These are phyloP conservation scores for Phymastichus coffea DNA, from an alignment of 1,140 invertebrate genomes.

Conservation along the genomic window DNA sequence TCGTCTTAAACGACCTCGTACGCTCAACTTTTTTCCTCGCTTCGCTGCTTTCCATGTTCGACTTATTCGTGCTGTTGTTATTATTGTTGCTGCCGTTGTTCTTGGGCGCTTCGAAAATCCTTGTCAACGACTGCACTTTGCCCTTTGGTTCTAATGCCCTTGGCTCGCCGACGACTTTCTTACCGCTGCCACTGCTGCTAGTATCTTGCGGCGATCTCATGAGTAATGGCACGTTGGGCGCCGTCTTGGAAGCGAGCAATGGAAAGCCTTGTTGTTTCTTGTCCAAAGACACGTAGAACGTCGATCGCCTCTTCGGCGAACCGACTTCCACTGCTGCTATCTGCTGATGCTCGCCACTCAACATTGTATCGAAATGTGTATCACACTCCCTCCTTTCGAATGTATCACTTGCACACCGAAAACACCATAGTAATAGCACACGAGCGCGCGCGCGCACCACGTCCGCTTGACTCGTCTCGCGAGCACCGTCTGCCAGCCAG, in stretches of 20 bases:
- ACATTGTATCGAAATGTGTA: slow-evolving; percentile 29
- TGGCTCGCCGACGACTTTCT: background rate
- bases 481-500: no score
- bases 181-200: slow-evolving; percentile 36
- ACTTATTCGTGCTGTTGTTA: background rate
- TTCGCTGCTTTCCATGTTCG: slow-evolving; percentile 12
- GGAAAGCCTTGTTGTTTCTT: slow-evolving; percentile 48
- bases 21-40: slow-evolving; percentile 50
- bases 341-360: slow-evolving; percentile 35
- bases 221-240: slow-evolving; percentile 30
- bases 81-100: slow-evolving; percentile 36
- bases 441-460: no score
- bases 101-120: slow-evolving; percentile 50
- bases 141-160: slow-evolving; percentile 36
- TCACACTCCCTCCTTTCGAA: background rate
- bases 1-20: slow-evolving; percentile 53
- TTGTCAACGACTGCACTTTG: slow-evolving; percentile 53
- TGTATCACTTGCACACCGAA: background rate
- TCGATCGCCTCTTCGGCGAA: slow-evolving; percentile 55
- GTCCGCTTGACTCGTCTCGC: no score
- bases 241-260: slow-evolving; percentile 38
- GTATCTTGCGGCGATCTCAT: slow-evolving; percentile 42
- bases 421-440: no score
- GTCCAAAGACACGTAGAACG: slow-evolving; percentile 57
- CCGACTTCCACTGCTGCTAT: slow-evolving; percentile 35